Percentiles rank a stretch among this genome's conserved stretches.
Evolutionary conservation across 2,113 vertebrate species (phyloP).

Genomic region (Ictalurus punctatus): DNA sequence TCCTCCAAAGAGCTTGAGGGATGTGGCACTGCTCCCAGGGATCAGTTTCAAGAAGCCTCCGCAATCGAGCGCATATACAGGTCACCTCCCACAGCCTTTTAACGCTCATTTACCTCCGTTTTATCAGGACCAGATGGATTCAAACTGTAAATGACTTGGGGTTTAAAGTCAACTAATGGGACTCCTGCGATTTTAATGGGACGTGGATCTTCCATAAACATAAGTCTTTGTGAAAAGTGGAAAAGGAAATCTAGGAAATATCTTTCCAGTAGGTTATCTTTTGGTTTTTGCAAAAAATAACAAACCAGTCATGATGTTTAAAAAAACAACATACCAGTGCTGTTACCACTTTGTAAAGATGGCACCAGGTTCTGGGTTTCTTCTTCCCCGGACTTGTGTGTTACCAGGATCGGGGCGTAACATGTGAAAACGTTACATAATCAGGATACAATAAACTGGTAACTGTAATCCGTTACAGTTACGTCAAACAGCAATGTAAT

Average conservation of each 20-base stretch:
- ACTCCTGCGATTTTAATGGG: conserved; percentile 15
- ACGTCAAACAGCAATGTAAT: too few species aligned
- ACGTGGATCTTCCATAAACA: conserved; percentile 25
- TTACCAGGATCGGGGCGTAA: not conserved
- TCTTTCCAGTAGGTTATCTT: not conserved
- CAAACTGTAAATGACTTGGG: conserved; percentile 18
- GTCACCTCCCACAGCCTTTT: conserved; percentile 37
- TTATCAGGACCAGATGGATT: conserved; percentile 36
- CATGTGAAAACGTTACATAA: too few species aligned
- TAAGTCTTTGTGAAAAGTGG: not conserved
- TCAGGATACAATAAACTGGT: too few species aligned
- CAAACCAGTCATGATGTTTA: not conserved
- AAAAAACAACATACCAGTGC: not conserved
- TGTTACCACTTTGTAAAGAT: not conserved
- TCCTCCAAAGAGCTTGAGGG: conserved; percentile 34
- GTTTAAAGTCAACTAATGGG: conserved; percentile 25
- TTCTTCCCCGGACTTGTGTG: not conserved
- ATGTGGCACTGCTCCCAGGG: conserved; percentile 18
- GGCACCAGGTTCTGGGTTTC: not conserved
- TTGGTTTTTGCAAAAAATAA: not conserved
- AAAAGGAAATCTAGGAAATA: not conserved
- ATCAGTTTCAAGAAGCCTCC: conserved; percentile 21
- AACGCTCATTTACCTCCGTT: not conserved
- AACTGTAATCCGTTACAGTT: too few species aligned
- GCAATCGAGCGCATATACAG: conserved; percentile 5